Base-by-base conservation (phyloP, 2,888 invertebrate species). In the Orthonevra nobilis region DNA sequence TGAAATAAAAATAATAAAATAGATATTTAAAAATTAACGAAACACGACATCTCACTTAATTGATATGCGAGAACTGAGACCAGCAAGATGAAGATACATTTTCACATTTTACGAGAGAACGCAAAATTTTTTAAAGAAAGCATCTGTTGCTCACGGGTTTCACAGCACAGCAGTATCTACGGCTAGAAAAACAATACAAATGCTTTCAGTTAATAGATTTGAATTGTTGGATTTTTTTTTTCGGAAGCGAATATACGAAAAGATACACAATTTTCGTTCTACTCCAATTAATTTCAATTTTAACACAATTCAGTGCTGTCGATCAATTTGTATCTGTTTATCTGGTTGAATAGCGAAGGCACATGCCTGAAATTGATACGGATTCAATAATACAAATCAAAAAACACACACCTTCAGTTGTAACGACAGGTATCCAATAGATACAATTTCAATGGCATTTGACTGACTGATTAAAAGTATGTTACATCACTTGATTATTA, bases 41-140 rank as follows among this genome's bases (percentile, higher is more conserved):
- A 36, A 28, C 44, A 38, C 68, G 48, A 17, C 42, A 42, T 69
- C 23, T 42, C n/a, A 20, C 15, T 48, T 48, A 50, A 40, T 69
- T 58, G 48, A 17, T 40, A 40, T 40, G 69, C 34, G 69, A 28
- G 58, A 63, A 15, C 17, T 0, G 3, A 40, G 19, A 20, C n/a
- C n/a, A n/a, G n/a, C n/a, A n/a, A n/a, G 20, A 17, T 19, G 14
- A 17, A 9, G 10, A 44, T 26, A 58, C 32, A 50, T 60, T 60
- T 69, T 17, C 28, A 46, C 26, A 23, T 9, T 64, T 28, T 30
- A 46, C n/a, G 34, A 58, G 68, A 69, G 58, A 69, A 48, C 3
- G 58, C 36, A 17, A 44, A 54, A 15, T 42, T 30, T 26, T 12
- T 36, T n/a, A n/a, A 3, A 36, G 17, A 7, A 14, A 5, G 20